Evolutionary conservation across 2,113 vertebrate species (phyloP), one percentile per base, ranked within the genome.

Genomic region (Rhinopomastus cyanomelas): DNA sequence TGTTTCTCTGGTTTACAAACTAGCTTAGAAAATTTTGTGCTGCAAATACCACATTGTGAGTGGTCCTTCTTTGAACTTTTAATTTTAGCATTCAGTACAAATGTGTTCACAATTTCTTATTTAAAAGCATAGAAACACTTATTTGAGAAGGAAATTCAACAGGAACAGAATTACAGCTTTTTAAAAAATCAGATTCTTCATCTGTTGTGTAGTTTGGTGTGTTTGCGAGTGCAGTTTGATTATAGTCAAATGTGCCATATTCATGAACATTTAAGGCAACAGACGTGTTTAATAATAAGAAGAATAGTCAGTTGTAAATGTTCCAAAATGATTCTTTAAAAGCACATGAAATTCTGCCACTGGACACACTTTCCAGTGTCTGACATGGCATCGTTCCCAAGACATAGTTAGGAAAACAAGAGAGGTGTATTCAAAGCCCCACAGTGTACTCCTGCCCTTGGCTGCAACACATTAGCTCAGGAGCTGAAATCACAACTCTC

Each of bases 251-350:
- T 81, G 75, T 92, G 61, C 73, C 36, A 19, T 90, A 61, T 57
- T 80, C 49, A 51, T 57, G 30, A 74, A 87, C 82, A 78, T 95
- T 77, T 95, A 90, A 85, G 72, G 90, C 81, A 90, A 82, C 48
- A 88, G 64, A 25, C 69, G 30, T 77, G 90, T 42, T 90, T 88
- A 93, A 84, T 92, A 73, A 81, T 68, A 81, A 87, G 86, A 91
- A 87, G 55, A 81, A 79, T 37, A 88, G 37, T 84, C 51, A 44
- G 23, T 74, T 85, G 77, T 82, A 93, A 88, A 22, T 64, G 59
- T 79, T 93, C 88, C 74, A 95, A 90, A 92, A 88, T 56, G 37
- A 74, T 67, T 17, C 66, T 76, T 76, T 67, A 92, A 95, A 90
- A 92, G 59, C 74, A 93, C 67, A 86, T 59, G 81, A 62, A 52